These are phyloP conservation scores for Drosophila pectinifera DNA, from an alignment of 1,140 invertebrate genomes.

Conservation along the genomic window DNA sequence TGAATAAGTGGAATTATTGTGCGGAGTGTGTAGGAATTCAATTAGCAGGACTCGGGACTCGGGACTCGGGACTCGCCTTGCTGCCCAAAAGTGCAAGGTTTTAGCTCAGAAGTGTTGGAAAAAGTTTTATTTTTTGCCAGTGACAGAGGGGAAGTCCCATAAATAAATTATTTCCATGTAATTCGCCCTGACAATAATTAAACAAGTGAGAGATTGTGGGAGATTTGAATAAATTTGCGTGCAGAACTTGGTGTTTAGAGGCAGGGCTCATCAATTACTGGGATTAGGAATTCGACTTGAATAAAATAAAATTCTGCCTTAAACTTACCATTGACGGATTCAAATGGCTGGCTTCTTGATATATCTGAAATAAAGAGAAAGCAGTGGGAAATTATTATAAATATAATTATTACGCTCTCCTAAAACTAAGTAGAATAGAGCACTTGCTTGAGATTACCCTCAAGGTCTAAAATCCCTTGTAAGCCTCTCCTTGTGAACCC, in stretches of 20 bases:
- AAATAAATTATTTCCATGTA: constrained; percentile 52
- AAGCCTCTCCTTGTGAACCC: not conserved
- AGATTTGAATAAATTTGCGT: constrained; percentile 63
- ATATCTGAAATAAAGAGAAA: not conserved
- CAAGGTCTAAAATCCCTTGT: not conserved
- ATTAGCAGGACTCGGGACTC: constrained; percentile 39
- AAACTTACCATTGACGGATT: not conserved
- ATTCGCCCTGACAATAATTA: constrained; percentile 43
- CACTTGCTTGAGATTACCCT: not conserved
- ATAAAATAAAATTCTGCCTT: not conserved
- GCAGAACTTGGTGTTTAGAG: constrained; percentile 5
- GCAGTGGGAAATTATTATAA: not conserved
- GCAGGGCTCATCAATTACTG: constrained; percentile 18
- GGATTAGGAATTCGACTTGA: not conserved
- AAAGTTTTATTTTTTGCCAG: constrained; percentile 4
- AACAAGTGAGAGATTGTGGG: constrained; percentile 37
- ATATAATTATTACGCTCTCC: not conserved
- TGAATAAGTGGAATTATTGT: constrained; percentile 69
- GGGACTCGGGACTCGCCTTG: not conserved
- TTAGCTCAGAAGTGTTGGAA: not conserved
- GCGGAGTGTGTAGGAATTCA: constrained; percentile 63
- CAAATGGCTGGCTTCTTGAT: not conserved
- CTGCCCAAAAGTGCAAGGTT: constrained; percentile 21
- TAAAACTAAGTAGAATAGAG: too few species aligned
- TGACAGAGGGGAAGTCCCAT: constrained; percentile 16